Conservation (phyloP, 1,140 invertebrate genomes). For the Oryctes rhinoceros region DNA sequence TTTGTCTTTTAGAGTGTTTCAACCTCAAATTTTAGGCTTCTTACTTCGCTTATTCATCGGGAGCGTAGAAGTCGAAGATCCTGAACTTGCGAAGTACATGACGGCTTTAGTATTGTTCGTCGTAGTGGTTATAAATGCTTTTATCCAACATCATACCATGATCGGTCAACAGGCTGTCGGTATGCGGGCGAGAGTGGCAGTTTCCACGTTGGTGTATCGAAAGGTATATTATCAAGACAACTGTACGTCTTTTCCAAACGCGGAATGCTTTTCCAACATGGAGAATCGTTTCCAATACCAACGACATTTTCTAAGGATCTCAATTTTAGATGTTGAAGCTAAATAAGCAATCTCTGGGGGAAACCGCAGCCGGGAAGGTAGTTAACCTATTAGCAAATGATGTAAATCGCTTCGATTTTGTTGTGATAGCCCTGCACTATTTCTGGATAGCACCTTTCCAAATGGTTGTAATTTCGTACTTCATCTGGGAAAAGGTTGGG, state of each 20-base stretch:
- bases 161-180: conserved; percentile 58
- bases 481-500: conserved; percentile 76
- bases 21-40: conserved; percentile 22
- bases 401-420: conserved; percentile 70
- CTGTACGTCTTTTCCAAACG: background rate
- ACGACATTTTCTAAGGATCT: no score
- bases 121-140: conserved; percentile 56
- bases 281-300: no score
- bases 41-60: conserved; percentile 50
- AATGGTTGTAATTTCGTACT: conserved; percentile 64
- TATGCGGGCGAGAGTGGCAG: conserved; percentile 65
- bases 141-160: conserved; percentile 60
- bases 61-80: conserved; percentile 43
- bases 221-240: conserved; percentile 59
- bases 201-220: conserved; percentile 68
- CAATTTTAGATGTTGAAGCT: conserved; percentile 66
- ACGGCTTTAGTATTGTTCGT: conserved; percentile 49
- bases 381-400: conserved; percentile 89
- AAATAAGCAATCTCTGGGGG: conserved; percentile 71
- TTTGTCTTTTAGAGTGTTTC: conserved; percentile 10
- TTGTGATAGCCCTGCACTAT: conserved; percentile 70
- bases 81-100: conserved; percentile 27
- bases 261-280: background rate
- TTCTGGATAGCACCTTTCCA: conserved; percentile 78
- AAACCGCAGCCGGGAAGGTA: conserved; percentile 81